Evolutionary conservation across 2,888 invertebrate genomes (phyloP), one percentile per base, ranked within the genome.

Genomic region (Drosophila helvetica): DNA sequence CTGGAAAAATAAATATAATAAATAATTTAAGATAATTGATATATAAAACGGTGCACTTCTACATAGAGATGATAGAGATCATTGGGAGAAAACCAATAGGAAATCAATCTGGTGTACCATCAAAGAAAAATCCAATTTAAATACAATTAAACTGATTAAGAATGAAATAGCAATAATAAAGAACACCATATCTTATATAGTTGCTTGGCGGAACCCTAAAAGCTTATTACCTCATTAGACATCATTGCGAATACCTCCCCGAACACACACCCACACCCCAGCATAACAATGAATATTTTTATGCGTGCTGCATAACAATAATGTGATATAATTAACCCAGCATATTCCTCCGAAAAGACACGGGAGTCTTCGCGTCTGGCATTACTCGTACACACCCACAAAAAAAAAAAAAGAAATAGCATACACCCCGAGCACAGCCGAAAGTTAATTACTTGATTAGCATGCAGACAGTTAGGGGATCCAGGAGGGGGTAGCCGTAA

Each of bases 371-470:
- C 33, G 12, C 1, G 33, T 33, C 33, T 33, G 12, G 4, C 33
- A 33, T 10, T 30, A 30, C 30, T 4, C 10, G 30, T 19, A 57
- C 71, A 68, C 54, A 60, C 75, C 57, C 53, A 42, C 30, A 48
- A 48, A 51, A 53, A 33, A 33, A 27, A 50, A 27, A 22, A 43
- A 33, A 56, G 50, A 42, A 18, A 25, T 45, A 30, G 46, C 58
- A 33, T 50, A 56, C 47, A 62, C 43, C 53, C 46, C 61, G 50
- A 51, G 19, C 38, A 50, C 57, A 56, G 64, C 38, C 58, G 51
- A 57, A 48, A 72, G 70, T 68, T 66, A 71, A 66, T 56, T 77
- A 72, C 66, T 57, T 61, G 63, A 77, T 67, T 63, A 73, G 68
- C 60, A 76, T 71, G 70, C 74, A 72, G 50, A 56, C 59, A 70